These are phyloP conservation scores for Athalia cordata DNA, from an alignment of 2,888 invertebrate species.

Conservation along the genomic window DNA sequence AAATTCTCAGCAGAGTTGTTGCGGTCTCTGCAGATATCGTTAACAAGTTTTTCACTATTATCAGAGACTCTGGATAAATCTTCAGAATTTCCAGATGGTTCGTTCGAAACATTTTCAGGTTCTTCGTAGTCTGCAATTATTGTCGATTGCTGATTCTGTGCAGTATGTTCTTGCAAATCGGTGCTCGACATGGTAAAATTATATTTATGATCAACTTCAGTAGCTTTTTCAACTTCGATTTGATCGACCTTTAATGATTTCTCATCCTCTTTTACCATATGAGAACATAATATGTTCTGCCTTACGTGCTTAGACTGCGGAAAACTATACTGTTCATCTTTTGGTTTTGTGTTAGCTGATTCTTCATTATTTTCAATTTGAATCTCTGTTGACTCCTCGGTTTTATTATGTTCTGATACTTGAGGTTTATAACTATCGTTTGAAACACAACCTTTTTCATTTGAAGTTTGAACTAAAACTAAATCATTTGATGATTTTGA, in stretches of 20 bases:
- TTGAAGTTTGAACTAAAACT: constrained; percentile 3
- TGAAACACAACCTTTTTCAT: constrained; percentile 7
- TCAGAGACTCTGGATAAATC: neutral
- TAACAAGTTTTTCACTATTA: constrained; percentile 3
- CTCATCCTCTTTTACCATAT: neutral
- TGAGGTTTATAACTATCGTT: constrained; percentile 19
- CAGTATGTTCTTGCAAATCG: neutral
- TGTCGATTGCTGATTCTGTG: neutral
- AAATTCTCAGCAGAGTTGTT: neutral
- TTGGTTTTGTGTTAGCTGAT: neutral
- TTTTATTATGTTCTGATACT: constrained; percentile 10
- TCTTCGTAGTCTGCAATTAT: neutral
- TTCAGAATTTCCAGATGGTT: neutral
- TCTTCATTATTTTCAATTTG: neutral
- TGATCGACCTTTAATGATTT: neutral
- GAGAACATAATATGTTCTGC: neutral
- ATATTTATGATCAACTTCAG: neutral
- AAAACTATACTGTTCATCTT: neutral
- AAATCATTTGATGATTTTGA: constrained; percentile 27
- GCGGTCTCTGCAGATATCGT: neutral
- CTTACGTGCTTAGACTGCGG: neutral
- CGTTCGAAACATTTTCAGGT: neutral
- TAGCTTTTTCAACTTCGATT: neutral
- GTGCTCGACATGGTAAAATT: neutral
- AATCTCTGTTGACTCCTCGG: constrained; percentile 6